Evolutionary conservation across 2,888 invertebrate species (phyloP).

Genomic region (Tipula unca): DNA sequence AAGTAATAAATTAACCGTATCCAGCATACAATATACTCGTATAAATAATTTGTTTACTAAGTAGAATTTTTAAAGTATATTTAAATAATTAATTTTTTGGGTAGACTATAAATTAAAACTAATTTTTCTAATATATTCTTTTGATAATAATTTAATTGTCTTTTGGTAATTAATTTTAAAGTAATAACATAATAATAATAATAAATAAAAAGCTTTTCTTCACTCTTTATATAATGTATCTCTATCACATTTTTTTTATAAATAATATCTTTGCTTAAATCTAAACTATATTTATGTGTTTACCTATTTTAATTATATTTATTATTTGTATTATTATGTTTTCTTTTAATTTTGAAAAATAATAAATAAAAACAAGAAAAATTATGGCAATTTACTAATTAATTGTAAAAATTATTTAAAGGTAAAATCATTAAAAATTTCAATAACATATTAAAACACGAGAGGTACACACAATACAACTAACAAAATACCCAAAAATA

Average conservation of each 20-base stretch:
- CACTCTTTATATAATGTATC: background rate
- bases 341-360: background rate
- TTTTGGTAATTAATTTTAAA: background rate
- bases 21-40: background rate
- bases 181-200: background rate
- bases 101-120: background rate
- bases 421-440: background rate
- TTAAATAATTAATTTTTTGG: background rate
- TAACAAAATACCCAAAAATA: no score
- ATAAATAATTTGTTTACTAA: background rate
- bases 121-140: background rate
- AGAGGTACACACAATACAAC: background rate
- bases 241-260: background rate
- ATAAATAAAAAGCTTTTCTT: background rate
- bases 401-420: background rate
- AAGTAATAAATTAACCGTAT: background rate
- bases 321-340: background rate
- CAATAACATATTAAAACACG: background rate
- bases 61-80: background rate
- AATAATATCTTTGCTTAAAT: background rate
- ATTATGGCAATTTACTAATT: background rate
- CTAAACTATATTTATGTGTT: background rate
- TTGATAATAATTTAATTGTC: background rate
- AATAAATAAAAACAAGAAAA: background rate
- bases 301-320: background rate